These are phyloP conservation scores for Latheticus oryzae DNA, from an alignment of 2,888 invertebrate genomes.

Conservation along the genomic window DNA sequence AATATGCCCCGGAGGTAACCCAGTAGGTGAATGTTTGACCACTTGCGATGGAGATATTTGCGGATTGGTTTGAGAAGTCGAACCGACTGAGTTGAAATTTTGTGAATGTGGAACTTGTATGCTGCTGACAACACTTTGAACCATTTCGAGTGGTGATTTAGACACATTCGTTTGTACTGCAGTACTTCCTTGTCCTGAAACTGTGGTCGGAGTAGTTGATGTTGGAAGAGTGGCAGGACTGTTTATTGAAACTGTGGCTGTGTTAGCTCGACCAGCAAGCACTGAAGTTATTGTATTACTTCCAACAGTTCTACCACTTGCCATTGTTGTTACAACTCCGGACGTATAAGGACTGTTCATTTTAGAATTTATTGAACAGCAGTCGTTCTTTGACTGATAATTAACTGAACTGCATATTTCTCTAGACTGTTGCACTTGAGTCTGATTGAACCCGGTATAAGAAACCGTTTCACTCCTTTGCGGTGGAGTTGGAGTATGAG, in stretches of 20 bases:
- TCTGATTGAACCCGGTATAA: conserved; percentile 44
- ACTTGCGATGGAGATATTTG: conserved; percentile 64
- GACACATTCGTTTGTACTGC: conserved; percentile 60
- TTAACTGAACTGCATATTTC: conserved; percentile 40
- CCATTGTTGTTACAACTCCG: conserved; percentile 72
- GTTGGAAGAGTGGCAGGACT: conserved; percentile 68
- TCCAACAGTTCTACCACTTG: conserved; percentile 80
- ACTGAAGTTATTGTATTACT: conserved; percentile 87
- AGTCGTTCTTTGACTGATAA: conserved; percentile 46
- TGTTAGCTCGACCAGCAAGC: conserved; percentile 79
- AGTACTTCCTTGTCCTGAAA: conserved; percentile 35
- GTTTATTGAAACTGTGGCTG: conserved; percentile 81
- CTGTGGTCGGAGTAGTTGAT: conserved; percentile 52
- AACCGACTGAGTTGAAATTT: conserved; percentile 43
- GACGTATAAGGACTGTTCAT: conserved; percentile 48
- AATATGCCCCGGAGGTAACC: conserved; percentile 75
- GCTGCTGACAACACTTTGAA: conserved; percentile 80
- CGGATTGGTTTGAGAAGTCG: conserved; percentile 57
- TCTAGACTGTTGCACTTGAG: conserved; percentile 38
- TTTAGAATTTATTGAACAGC: conserved; percentile 44
- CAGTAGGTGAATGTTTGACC: conserved; percentile 67
- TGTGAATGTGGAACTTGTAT: conserved; percentile 70
- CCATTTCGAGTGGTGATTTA: conserved; percentile 81
- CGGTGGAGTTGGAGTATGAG: conserved; percentile 64
- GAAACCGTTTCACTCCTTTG: conserved; percentile 41